Base-by-base conservation (phyloP, 2,797 vertebrate genomes). In the Sebastes itinus region DNA sequence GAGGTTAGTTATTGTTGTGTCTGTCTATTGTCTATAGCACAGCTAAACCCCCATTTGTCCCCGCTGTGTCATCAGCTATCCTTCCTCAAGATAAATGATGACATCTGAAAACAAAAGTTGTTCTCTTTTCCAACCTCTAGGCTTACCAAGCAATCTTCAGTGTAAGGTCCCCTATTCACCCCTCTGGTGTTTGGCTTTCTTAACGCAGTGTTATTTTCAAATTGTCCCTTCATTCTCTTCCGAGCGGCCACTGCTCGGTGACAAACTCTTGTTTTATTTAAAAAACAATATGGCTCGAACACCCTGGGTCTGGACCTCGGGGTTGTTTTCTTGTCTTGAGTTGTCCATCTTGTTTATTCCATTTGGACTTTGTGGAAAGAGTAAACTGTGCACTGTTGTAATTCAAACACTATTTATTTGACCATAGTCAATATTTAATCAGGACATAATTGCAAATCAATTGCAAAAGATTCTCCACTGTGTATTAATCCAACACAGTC, bases 31-130 rank as follows among this genome's bases (percentile, higher is more conserved):
- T 86, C 63, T 72, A 5, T 42, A 27, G 35, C 56, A 12, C 54
- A 69, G 61, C 56, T 32, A 58, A 79, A 73, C 42, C 73, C 74
- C 42, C 16, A 38, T 1, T 38, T 9, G 52, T 23, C 35, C 4
- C 23, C 3, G 1, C 59, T 5, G 22, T 87, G 87, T 91, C 85
- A 82, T 87, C 60, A 77, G 69, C 63, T 69, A 73, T 79, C 75
- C 72, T 80, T 77, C 82, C 61, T 78, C 70, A 63, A 85, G 72
- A 89, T 84, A 80, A 87, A 82, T 69, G 67, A 81, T 85, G 75
- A 65, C 81, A 84, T 77, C 73, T 46, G 67, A 85, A 86, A 84
- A 89, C 75, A 87, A 84, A 90, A 65, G 82, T 54, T 72, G 30
- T 46, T 80, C 63, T 86, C 62, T 82, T 80, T 69, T 84, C 80